Base-by-base conservation (phyloP, 2,797 vertebrate species). In the Staurois parvus region DNA sequence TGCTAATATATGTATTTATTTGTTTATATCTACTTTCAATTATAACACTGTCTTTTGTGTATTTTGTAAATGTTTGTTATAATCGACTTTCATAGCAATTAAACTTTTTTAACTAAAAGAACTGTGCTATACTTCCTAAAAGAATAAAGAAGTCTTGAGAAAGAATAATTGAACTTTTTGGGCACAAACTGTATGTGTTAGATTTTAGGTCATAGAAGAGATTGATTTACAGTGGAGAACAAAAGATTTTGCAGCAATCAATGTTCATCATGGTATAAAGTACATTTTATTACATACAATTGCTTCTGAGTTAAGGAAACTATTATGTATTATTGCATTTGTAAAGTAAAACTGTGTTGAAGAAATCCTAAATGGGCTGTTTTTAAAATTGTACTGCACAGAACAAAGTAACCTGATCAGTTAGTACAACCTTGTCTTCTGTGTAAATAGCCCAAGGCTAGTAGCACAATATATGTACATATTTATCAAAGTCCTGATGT, bases 401-500 rank as follows among this genome's bases (percentile, higher is more conserved):
- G 42, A 45, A 24, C 69, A 56, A 80, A 64, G 59, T 70, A 37
- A 73, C 28, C 11, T 73, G 28, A 80, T 37, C 42, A 80, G 30
- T 52, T 80, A 42, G 30, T 48, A 40, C 48, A 40, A 72, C 37
- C 30, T 80, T 79, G 17, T 29, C 34, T 69, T 79, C 69, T n/a
- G 17, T 72, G 77, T 48, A 70, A 80, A 70, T n/a, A 72, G 78
- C 67, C 45, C n/a, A 66, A 3, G 13, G 67, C 78, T 29, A 28
- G 15, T 21, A 56, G 45, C 30, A 37, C 19, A 52, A 52, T 80
- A 9, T 72, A 37, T 37, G 68, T 81, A 72, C 68, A 72, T 81
- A 72, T 81, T 81, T 81, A 79, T 79, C 62, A 67, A 68, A 79
- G 76, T 45, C 42, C 62, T 79, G 32, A 67, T 67, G 79, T 81